phyloP scores from a whole-genome alignment of 1,140 invertebrate genomes.

The Tetramorium alpestre region DNA sequence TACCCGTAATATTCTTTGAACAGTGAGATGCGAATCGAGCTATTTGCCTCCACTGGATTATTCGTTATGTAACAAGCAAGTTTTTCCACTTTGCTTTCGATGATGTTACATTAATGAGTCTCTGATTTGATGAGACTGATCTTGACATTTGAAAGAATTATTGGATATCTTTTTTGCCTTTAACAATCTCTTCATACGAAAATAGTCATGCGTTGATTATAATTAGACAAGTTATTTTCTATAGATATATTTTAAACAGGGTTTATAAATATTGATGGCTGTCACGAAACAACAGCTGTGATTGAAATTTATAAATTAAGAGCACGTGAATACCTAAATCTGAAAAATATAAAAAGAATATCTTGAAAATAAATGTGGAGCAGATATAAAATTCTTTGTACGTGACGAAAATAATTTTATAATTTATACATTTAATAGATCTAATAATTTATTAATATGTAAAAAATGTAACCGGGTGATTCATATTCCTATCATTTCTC shows the following conservation, averaged over 20 bases:
- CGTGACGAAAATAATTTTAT: slow-evolving; percentile 1
- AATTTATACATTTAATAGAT: neutral
- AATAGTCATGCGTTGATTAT: neutral
- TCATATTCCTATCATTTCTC: neutral
- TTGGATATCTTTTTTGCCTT: neutral
- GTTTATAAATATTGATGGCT: neutral
- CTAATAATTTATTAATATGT: neutral
- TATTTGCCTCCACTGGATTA: neutral
- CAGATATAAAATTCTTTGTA: neutral
- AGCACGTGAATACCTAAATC: neutral
- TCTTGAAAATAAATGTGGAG: neutral
- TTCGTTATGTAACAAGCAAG: neutral
- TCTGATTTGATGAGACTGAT: neutral
- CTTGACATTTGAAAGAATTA: neutral
- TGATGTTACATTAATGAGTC: neutral
- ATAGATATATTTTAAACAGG: neutral
- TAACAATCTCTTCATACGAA: too few relatives aligned
- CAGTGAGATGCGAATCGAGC: neutral
- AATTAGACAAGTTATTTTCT: neutral
- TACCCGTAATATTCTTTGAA: slow-evolving; percentile 20
- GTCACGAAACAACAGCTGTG: neutral
- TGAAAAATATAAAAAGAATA: neutral
- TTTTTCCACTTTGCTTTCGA: slow-evolving; percentile 1
- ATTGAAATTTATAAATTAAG: neutral
- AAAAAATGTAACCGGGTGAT: neutral